Evolutionary conservation across 2,113 vertebrate genomes (phyloP).

Genomic region (Rousettus leschenaultii): DNA sequence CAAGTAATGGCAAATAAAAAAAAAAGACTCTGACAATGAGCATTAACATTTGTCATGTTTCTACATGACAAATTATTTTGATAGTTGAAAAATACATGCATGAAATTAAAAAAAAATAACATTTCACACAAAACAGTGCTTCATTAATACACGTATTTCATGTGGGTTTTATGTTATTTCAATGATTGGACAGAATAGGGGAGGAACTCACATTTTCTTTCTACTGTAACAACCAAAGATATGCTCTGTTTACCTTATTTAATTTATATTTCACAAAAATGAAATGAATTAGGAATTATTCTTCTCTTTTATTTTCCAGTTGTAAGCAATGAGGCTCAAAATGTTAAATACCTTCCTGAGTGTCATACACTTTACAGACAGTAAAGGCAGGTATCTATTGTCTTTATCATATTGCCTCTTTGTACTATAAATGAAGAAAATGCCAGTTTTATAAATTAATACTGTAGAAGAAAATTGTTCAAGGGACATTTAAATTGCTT

Average conservation of each 20-base stretch:
- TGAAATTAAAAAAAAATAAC: not conserved
- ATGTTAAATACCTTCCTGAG: not conserved
- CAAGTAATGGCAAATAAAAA: no score
- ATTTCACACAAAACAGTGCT: not conserved
- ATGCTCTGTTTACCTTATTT: not conserved
- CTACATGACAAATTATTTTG: no score
- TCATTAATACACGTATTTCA: not conserved
- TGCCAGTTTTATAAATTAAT: not conserved
- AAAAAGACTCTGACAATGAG: no score
- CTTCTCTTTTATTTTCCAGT: not conserved
- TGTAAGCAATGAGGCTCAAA: not conserved
- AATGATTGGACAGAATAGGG: not conserved
- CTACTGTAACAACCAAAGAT: not conserved
- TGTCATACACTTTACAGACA: not conserved
- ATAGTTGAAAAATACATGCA: no score
- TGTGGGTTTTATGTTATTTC: not conserved
- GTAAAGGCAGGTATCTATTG: not conserved
- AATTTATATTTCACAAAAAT: conserved; percentile 11
- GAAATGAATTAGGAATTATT: not conserved
- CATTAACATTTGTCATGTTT: no score
- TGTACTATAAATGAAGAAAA: not conserved
- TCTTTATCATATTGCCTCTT: not conserved
- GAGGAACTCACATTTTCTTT: not conserved
- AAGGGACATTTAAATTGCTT: conserved; percentile 25
- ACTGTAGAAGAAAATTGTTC: not conserved